Evolutionary conservation across 2,888 invertebrate species (phyloP).

Genomic region (Lasioglossum figueresi): DNA sequence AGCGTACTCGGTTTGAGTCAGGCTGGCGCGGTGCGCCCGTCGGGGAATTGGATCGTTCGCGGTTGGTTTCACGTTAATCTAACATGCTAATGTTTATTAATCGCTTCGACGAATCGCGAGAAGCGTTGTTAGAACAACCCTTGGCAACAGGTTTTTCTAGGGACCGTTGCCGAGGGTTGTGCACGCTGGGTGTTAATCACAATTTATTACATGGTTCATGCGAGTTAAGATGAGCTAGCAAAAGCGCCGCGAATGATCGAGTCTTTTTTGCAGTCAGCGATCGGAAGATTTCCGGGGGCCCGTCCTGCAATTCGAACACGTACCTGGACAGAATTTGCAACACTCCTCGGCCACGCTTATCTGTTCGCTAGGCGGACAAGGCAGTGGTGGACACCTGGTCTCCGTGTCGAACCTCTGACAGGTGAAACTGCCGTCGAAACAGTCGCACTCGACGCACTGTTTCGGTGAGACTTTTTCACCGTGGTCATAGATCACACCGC

Average conservation of each 20-base stretch:
- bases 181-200: neutral
- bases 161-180: neutral
- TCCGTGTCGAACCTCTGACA: conserved; percentile 90
- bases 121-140: neutral
- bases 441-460: conserved; percentile 93
- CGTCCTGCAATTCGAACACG: conserved; percentile 31
- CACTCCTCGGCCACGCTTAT: conserved; percentile 94
- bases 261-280: neutral
- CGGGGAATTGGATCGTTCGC: conserved; percentile 19
- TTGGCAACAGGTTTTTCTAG: neutral
- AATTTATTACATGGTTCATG: neutral
- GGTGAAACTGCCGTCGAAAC: conserved; percentile 92
- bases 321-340: conserved; percentile 96
- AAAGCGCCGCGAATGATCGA: neutral
- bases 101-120: neutral
- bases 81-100: conserved; percentile 11
- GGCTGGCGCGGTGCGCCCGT: neutral
- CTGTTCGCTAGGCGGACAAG: conserved; percentile 91
- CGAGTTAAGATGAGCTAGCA: conserved; percentile 16
- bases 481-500: conserved; percentile 91
- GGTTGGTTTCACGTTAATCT: conserved; percentile 2
- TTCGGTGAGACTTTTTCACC: conserved; percentile 90
- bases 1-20: conserved; percentile 38
- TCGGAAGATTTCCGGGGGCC: neutral
- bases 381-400: conserved; percentile 90